Conservation (phyloP, 2,888 invertebrate genomes). For the Fabriciana adippe region DNA sequence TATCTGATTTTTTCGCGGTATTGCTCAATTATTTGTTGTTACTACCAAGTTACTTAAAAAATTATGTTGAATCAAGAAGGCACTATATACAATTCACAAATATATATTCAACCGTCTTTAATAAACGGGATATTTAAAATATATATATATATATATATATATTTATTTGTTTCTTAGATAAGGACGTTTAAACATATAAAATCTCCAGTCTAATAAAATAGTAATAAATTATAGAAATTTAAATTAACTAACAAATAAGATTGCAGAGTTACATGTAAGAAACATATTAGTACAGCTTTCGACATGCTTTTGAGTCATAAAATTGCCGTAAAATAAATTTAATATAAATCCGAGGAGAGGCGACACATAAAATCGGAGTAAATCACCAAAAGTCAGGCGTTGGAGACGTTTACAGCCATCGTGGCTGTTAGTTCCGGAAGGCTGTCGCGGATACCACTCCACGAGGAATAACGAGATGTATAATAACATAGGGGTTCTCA, state of each 20-base stretch:
- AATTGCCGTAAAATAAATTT: conserved; percentile 78
- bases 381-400: conserved; percentile 79
- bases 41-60: too few species aligned
- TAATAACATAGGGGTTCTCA: conserved; percentile 45
- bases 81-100: too few species aligned
- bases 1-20: too few species aligned
- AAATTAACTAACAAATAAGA: conserved; percentile 20
- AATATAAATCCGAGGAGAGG: conserved; percentile 74
- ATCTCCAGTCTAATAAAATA: too few species aligned
- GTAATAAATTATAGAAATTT: too few species aligned
- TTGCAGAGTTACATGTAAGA: conserved; percentile 30
- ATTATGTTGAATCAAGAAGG: too few species aligned
- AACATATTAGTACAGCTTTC: conserved; percentile 57
- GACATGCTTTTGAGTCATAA: conserved; percentile 73
- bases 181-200: too few species aligned
- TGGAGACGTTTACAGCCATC: conserved; percentile 77
- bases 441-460: conserved; percentile 60
- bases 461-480: conserved; percentile 66
- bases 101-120: too few species aligned
- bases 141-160: too few species aligned
- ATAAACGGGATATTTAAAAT: too few species aligned
- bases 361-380: conserved; percentile 80
- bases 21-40: too few species aligned
- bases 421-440: conserved; percentile 75
- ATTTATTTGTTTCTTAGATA: too few species aligned